Conservation (phyloP, 2,888 invertebrate species). For the Fragum sueziense region DNA sequence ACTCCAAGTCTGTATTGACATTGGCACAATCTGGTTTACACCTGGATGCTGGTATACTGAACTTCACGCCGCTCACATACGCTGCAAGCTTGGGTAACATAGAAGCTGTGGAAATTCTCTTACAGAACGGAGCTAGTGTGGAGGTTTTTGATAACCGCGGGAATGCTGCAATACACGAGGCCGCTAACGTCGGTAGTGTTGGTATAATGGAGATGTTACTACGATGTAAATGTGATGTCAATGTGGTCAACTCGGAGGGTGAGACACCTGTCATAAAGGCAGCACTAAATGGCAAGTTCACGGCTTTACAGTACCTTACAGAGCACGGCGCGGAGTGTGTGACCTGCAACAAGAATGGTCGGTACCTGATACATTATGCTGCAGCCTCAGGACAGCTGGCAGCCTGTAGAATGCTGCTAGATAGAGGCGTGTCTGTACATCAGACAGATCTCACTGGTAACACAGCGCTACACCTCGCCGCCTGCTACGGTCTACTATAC, state of each 20-base stretch:
- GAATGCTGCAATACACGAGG: constrained; percentile 28
- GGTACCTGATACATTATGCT: constrained; percentile 24
- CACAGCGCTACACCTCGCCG: constrained; percentile 34
- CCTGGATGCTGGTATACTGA: constrained; percentile 31
- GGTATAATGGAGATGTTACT: constrained; percentile 4
- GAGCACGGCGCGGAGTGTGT: constrained; percentile 12
- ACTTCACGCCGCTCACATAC: constrained; percentile 38
- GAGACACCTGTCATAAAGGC: constrained; percentile 23
- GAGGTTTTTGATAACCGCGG: constrained; percentile 29
- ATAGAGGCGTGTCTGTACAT: neutral
- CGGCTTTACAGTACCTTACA: constrained; percentile 16
- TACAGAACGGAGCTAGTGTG: constrained; percentile 25
- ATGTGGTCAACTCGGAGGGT: neutral
- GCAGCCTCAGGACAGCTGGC: constrained; percentile 8
- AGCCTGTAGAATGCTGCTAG: neutral
- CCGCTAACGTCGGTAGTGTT: constrained; percentile 8
- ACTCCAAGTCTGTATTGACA: constrained; percentile 19
- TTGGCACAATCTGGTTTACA: constrained; percentile 16
- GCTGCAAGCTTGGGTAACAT: constrained; percentile 16
- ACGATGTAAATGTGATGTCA: constrained; percentile 3
- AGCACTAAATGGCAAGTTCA: constrained; percentile 18
- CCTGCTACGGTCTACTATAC: constrained; percentile 25
- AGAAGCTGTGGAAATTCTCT: constrained; percentile 15
- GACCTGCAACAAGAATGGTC: constrained; percentile 8
- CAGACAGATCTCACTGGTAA: constrained; percentile 23